A percentile compares a stretch with the other conserved stretches of the same genome.
phyloP scores from a whole-genome alignment of 2,797 vertebrate genomes.

The Parauchenoglanis ngamensis region DNA sequence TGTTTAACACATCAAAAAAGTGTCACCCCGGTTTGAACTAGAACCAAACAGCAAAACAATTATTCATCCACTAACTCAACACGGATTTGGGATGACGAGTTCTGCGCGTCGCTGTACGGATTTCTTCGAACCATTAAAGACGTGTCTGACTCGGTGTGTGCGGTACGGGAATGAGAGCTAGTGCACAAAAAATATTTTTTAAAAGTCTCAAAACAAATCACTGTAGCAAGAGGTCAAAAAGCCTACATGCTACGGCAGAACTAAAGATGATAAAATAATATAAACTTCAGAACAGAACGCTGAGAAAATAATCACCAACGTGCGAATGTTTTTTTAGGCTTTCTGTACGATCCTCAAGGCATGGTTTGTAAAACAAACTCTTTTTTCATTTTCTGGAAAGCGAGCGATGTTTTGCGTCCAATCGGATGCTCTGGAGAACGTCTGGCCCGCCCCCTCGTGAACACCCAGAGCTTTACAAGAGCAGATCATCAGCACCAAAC shows the following conservation, averaged over 20 bases:
- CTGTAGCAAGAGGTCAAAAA: not conserved
- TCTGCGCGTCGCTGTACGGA: not conserved
- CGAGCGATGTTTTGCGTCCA: not conserved
- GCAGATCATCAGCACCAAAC: not conserved
- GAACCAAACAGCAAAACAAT: not conserved
- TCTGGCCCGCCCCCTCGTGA: not conserved
- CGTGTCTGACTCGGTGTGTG: not conserved
- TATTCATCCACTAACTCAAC: not conserved
- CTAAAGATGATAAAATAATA: not conserved
- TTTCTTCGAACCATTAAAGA: not conserved
- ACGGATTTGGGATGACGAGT: not conserved
- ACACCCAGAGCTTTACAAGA: not conserved
- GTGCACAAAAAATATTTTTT: not conserved
- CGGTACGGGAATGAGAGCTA: not conserved
- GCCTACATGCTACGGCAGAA: not conserved
- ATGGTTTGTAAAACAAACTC: not conserved
- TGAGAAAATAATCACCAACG: not conserved
- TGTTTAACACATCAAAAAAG: not conserved
- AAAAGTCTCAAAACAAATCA: not conserved
- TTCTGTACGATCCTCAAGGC: not conserved
- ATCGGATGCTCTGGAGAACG: not conserved
- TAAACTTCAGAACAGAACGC: not conserved
- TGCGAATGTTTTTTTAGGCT: not conserved
- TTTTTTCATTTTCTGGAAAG: not conserved
- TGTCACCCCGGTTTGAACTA: too few species aligned